Evolutionary conservation across 2,113 vertebrate species (phyloP).

Genomic region (Eptatretus burgeri): DNA sequence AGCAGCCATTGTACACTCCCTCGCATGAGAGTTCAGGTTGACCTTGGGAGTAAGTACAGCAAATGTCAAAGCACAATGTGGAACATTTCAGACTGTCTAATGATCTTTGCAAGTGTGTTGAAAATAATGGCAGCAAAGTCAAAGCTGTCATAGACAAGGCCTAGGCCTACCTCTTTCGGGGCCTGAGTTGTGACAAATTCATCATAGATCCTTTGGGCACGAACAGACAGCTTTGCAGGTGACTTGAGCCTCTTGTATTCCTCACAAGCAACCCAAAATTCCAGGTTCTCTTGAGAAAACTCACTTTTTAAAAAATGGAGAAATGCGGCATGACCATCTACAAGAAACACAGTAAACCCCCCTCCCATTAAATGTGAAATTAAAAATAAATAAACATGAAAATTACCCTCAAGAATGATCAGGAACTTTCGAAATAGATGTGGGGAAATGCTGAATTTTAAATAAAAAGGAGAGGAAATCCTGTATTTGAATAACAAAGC

Average conservation of each 20-base stretch:
- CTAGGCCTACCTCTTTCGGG: constrained; percentile 40
- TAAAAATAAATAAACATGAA: too few species aligned
- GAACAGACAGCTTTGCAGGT: constrained; percentile 25
- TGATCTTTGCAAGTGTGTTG: too few species aligned
- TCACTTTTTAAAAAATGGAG: constrained; percentile 57
- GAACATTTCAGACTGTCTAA: too few species aligned
- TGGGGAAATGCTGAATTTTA: too few species aligned
- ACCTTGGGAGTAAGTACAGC: constrained; percentile 23
- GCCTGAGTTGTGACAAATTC: constrained; percentile 57
- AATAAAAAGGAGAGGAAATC: too few species aligned
- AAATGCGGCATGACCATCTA: constrained; percentile 57
- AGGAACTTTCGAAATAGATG: too few species aligned
- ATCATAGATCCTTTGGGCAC: constrained; percentile 52
- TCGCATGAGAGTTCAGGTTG: constrained; percentile 69
- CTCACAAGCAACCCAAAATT: constrained; percentile 81
- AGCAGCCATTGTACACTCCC: constrained; percentile 87
- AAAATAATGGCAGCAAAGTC: too few species aligned
- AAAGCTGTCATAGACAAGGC: not conserved
- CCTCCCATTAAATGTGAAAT: too few species aligned
- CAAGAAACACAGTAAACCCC: not conserved
- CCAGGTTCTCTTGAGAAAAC: constrained; percentile 83
- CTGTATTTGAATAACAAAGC: too few species aligned
- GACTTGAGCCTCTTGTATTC: constrained; percentile 48
- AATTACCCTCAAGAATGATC: too few species aligned
- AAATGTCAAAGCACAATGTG: too few species aligned